Percentiles rank a stretch among this genome's conserved stretches.
These are phyloP conservation scores for Gambelia wislizenii DNA, from an alignment of 2,797 vertebrate species.

Conservation along the genomic window DNA sequence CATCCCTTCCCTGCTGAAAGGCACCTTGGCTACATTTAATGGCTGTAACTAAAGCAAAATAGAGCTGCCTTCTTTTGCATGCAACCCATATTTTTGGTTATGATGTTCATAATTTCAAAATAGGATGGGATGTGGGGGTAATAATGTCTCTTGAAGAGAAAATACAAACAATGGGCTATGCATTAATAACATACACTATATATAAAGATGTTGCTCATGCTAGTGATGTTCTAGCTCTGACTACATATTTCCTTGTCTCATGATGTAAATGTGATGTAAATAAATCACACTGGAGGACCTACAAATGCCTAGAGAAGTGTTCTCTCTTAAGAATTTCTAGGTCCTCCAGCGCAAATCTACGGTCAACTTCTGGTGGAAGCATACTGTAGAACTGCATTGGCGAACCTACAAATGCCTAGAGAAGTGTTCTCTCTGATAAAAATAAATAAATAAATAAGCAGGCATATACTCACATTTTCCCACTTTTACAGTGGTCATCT, in stretches of 20 bases:
- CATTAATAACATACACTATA: neutral
- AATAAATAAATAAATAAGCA: no score
- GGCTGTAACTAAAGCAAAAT: slow-evolving; percentile 64
- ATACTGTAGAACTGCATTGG: no score
- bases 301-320: no score
- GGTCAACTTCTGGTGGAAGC: no score
- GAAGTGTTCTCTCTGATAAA: no score
- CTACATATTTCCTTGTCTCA: neutral
- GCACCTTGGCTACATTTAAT: slow-evolving; percentile 81
- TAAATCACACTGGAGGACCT: no score
- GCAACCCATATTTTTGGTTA: slow-evolving; percentile 48
- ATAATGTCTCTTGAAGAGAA: neutral
- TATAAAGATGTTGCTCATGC: neutral
- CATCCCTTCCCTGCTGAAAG: slow-evolving; percentile 81
- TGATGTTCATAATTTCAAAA: neutral
- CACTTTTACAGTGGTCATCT: no score
- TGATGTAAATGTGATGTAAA: neutral
- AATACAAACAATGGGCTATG: neutral
- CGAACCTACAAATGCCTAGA: no score
- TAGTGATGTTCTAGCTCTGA: neutral
- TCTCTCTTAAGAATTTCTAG: no score
- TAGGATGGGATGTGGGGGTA: neutral
- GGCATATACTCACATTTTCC: no score
- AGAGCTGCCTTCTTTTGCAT: slow-evolving; percentile 36
- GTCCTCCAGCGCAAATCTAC: no score